phyloP scores from a whole-genome alignment of 1,140 invertebrate genomes.

The Eriocheir sinensis region DNA sequence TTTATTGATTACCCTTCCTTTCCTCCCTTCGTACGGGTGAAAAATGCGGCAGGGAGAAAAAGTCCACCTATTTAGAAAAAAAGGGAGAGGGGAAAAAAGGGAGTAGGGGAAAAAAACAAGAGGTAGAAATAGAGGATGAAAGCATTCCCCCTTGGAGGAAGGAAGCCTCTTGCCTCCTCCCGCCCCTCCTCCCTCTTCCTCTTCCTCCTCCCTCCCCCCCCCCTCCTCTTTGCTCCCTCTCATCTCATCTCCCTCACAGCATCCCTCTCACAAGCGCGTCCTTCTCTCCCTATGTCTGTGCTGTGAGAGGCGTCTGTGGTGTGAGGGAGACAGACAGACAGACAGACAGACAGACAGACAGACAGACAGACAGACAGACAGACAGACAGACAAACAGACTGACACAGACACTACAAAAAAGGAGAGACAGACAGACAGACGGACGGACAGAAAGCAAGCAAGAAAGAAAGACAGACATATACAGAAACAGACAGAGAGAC shows the following conservation, averaged over 20 bases:
- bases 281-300: too few relatives aligned
- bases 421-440: too few relatives aligned
- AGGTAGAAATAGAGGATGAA: not conserved
- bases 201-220: not conserved
- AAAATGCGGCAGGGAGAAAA: not conserved
- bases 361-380: not conserved
- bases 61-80: not conserved
- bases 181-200: too few relatives aligned
- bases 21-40: not conserved
- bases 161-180: too few relatives aligned
- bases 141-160: not conserved
- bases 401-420: too few relatives aligned
- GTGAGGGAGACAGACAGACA: not conserved
- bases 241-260: too few relatives aligned
- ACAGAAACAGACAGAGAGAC: too few relatives aligned
- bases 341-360: not conserved
- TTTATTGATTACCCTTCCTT: not conserved
- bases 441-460: too few relatives aligned
- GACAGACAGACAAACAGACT: not conserved
- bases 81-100: not conserved
- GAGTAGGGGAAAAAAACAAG: too few relatives aligned
- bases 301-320: too few relatives aligned
- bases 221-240: too few relatives aligned
- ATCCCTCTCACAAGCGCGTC: too few relatives aligned
- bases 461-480: not conserved